Base-by-base conservation (phyloP, 2,888 invertebrate species). In the Eupeodes luniger region DNA sequence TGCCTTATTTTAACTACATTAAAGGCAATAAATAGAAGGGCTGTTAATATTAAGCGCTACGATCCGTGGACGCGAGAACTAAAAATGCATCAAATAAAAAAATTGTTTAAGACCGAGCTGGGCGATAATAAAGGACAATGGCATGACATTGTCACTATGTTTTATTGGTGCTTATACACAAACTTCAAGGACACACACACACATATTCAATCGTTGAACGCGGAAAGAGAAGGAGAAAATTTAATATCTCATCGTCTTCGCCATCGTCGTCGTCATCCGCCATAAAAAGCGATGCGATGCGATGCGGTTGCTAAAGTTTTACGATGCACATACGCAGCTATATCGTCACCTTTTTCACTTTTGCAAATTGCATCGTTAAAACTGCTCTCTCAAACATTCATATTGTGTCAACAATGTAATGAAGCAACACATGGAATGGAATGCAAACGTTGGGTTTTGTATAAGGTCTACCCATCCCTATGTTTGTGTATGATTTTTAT, bases 351-450 rank as follows among this genome's bases (percentile, higher is more conserved):
- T 85, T 85, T 72, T 85, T 81, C 88, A 88, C 88, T 88, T 85
- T 81, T 62, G 77, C 85, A 78, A 88, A 88, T 88, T 88, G 81
- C 88, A 88, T 88, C 85, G 81, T 88, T 78, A 88, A 87, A 88
- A 74, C 64, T 51, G 66, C 59, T 55, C 66, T 70, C 66, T 70
- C 62, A 75, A 83, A 76, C 79, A 87, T 87, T 80, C 87, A 87
- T 83, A 87, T 64, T 76, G 76, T 75, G 76, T 75, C 61, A 76
- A 40, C 53, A 40, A 80, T 59, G 66, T 80, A 59, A 76, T 75
- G 47, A 72, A 76, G 80, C 79, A 87, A 80, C 86, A 87, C 83
- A 84, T 87, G 84, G 80, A 40, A 87, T 64, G 83, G 74, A 83
- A 75, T 67, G 64, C 40, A 40, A 40, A 7, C 40, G 40, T 40